These are phyloP conservation scores for Prinia subflava DNA, from an alignment of 2,113 vertebrate species.

Conservation along the genomic window DNA sequence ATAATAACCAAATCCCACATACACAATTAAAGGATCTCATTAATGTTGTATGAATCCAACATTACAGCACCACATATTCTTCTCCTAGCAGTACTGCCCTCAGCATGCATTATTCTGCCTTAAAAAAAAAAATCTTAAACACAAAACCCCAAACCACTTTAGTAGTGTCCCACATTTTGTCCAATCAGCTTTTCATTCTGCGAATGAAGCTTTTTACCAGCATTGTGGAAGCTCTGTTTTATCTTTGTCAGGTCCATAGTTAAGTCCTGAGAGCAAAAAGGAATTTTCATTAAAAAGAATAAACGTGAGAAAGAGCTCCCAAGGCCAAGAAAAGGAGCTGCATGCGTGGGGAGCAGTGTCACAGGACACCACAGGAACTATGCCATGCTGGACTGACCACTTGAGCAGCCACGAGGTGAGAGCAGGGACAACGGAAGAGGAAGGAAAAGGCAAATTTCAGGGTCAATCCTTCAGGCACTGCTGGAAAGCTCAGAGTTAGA, in stretches of 20 bases:
- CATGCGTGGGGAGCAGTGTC: rapidly evolving
- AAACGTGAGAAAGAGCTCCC: neutral
- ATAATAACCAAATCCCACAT: neutral
- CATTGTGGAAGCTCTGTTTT: neutral
- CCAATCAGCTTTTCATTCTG: neutral
- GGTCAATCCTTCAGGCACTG: neutral
- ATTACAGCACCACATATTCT: neutral
- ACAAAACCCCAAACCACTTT: neutral
- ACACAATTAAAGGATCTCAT: neutral
- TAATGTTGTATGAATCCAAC: neutral
- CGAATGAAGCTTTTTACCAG: neutral
- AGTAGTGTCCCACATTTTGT: neutral
- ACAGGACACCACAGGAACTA: neutral
- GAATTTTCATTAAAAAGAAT: neutral
- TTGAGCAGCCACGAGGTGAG: neutral
- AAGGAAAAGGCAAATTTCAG: neutral
- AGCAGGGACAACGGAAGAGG: neutral
- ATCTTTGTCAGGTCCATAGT: neutral
- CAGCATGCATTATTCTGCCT: neutral
- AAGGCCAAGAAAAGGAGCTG: neutral
- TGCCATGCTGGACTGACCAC: neutral
- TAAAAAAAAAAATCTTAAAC: neutral
- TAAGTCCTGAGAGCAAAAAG: neutral
- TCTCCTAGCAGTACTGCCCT: neutral
- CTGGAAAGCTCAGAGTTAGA: neutral